Evolutionary conservation across 2,888 invertebrate species (phyloP).

Genomic region (Rhorus exstirpatorius): DNA sequence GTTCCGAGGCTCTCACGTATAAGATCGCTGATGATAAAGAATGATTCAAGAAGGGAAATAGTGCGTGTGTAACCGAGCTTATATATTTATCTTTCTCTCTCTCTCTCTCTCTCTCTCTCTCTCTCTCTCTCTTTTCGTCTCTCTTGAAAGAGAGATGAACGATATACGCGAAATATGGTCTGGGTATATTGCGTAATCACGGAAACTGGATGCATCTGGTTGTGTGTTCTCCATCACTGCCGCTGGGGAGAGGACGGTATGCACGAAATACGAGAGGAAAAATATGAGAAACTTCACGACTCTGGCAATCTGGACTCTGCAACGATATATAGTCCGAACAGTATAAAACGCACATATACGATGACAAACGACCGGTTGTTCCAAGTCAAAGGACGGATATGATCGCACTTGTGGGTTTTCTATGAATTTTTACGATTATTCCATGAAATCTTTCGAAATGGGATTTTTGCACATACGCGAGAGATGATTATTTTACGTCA

Average conservation of each 20-base stretch:
- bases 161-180: constrained; percentile 53
- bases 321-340: constrained; percentile 9
- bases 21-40: constrained; percentile 58
- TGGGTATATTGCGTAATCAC: constrained; percentile 65
- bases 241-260: background rate
- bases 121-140: no score
- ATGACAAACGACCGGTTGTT: constrained; percentile 63
- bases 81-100: no score
- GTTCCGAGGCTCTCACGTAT: constrained; percentile 1
- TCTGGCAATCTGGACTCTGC: constrained; percentile 37
- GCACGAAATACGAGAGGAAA: constrained; percentile 41
- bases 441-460: background rate
- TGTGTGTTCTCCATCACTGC: constrained; percentile 10
- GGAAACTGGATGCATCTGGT: constrained; percentile 70
- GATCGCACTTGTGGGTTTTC: constrained; percentile 34
- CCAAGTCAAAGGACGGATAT: constrained; percentile 46
- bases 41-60: constrained; percentile 60
- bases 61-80: constrained; percentile 46
- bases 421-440: constrained; percentile 38
- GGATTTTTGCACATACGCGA: background rate
- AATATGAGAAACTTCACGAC: constrained; percentile 23
- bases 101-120: no score
- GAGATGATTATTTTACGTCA: background rate
- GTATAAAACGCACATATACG: constrained; percentile 11
- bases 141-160: constrained; percentile 23